Percentiles rank a stretch among this genome's conserved stretches.
These are phyloP conservation scores for Darwinula stevensoni DNA, from an alignment of 2,888 invertebrate genomes.

Conservation along the genomic window DNA sequence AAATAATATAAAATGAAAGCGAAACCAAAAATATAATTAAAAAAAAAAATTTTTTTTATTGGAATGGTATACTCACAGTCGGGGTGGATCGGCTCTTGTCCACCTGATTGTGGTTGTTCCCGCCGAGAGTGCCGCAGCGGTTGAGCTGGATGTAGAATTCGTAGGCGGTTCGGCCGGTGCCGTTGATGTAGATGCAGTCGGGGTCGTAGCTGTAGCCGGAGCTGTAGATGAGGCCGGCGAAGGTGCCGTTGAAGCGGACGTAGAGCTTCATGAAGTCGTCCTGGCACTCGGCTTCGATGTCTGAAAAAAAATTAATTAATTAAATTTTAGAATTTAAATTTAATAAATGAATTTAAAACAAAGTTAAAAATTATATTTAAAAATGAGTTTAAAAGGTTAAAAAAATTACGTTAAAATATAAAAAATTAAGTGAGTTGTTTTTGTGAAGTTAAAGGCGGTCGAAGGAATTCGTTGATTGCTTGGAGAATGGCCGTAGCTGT, in stretches of 20 bases:
- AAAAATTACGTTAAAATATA: not conserved
- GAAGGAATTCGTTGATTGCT: no score
- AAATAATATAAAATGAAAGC: no score
- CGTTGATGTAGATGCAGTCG: constrained; percentile 81
- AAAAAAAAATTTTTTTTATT: constrained; percentile 1
- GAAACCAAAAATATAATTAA: no score
- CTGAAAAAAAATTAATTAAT: constrained; percentile 20
- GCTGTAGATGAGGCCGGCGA: constrained; percentile 59
- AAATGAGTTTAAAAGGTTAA: constrained; percentile 12
- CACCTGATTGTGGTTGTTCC: constrained; percentile 49
- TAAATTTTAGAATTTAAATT: not conserved
- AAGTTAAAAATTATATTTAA: constrained; percentile 8
- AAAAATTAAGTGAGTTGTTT: no score
- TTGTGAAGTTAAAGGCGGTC: no score
- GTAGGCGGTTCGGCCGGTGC: constrained; percentile 63
- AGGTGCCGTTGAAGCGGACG: constrained; percentile 70
- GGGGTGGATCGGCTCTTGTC: constrained; percentile 50
- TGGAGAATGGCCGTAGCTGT: no score
- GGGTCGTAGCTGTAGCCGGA: constrained; percentile 79
- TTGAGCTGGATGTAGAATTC: constrained; percentile 79
- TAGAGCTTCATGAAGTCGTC: constrained; percentile 86
- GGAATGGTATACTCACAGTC: constrained; percentile 28
- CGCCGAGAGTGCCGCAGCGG: constrained; percentile 63
- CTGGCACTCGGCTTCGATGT: constrained; percentile 81
- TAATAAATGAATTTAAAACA: constrained; percentile 1